Evolutionary conservation across 2,888 invertebrate genomes (phyloP), one percentile per base, ranked within the genome.

Genomic region (Mimachlamys varia): DNA sequence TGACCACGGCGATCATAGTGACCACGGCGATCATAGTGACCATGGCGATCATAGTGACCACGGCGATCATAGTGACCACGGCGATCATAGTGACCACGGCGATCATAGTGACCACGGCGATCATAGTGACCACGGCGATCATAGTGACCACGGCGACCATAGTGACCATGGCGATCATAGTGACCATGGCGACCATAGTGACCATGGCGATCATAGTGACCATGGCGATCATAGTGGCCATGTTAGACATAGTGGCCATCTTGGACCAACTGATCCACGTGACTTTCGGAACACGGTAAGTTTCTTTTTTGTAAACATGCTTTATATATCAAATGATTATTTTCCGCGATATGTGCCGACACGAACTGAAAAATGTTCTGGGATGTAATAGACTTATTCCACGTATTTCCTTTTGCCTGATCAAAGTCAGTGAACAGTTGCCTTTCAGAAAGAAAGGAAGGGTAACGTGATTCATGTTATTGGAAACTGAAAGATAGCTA

Each of bases 1-100:
- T 19, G 58, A 58, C 2, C 58, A 58, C 0, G n/a, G 58, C 22
- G 58, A 58, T 10, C 58, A 58, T 19, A 10, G 2, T 58, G 58
- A n/a, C 10, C 58, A 58, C n/a, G 2, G 22, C n/a, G n/a, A 58
- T n/a, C 58, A 58, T 22, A n/a, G 22, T 10, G 58, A 58, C 22
- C 13, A 58, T 19, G 22, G 22, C 10, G 92, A 93, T 44, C 90
- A 94, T 92, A 89, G 93, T 37, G 58, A 87, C n/a, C 76, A 89
- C 4, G 55, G 76, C 17, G 88, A 76, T 13, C 88, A 91, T n/a
- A 3, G 88, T 33, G 58, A 88, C 38, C 58, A 58, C 22, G 17
- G 19, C 0, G 76, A 90, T 53, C 90, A 90, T 49, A 90, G 58
- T 22, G 62, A 90, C 55, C 33, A 87, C 0, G 58, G 88, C 0